Evolutionary conservation across 2,113 vertebrate species (phyloP).

Genomic region (Excalfactoria chinensis): DNA sequence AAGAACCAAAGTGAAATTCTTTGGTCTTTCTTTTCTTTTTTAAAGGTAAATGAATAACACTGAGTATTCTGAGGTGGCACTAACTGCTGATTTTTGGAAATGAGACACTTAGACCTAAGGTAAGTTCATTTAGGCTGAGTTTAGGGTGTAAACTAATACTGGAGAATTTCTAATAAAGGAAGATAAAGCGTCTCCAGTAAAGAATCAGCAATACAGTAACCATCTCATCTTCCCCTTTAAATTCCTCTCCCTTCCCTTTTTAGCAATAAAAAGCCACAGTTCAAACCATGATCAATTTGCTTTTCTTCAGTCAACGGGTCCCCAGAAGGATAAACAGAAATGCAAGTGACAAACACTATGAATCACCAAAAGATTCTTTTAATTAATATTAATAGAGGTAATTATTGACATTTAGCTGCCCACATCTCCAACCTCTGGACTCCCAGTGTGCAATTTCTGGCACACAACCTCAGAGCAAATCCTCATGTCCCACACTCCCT

Average conservation of each 20-base stretch:
- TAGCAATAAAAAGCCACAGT: neutral
- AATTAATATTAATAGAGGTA: neutral
- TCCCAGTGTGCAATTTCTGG: neutral
- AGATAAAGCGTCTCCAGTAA: neutral
- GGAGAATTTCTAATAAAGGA: constrained; percentile 6
- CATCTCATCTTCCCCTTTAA: neutral
- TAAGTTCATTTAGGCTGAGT: constrained; percentile 8
- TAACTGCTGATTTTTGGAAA: constrained; percentile 31
- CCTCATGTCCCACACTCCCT: neutral
- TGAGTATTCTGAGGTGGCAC: neutral
- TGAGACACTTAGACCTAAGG: neutral
- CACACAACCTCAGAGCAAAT: neutral
- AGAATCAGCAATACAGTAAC: neutral
- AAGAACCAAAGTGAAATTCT: neutral
- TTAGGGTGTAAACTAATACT: constrained; percentile 8
- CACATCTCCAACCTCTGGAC: neutral
- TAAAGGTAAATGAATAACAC: neutral
- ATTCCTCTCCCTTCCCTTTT: neutral
- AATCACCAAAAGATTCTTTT: neutral
- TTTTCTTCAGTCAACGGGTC: neutral
- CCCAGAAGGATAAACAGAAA: neutral
- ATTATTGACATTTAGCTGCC: neutral
- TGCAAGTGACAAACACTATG: neutral
- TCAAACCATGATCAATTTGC: neutral
- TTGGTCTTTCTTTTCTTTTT: neutral